phyloP scores from a whole-genome alignment of 2,797 vertebrate species.

The Leptatherina wallacei region DNA sequence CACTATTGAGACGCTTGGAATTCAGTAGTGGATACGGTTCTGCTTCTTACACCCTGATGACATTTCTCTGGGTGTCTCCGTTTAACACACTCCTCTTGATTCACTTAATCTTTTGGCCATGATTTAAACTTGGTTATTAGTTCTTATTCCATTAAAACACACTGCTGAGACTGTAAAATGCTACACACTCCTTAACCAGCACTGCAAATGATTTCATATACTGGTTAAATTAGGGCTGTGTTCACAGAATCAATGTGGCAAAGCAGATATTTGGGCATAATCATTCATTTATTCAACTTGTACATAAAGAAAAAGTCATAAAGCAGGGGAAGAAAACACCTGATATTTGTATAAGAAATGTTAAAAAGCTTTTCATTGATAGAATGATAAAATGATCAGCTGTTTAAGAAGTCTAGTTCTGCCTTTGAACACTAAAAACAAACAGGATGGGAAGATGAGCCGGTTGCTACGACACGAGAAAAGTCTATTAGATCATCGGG shows the following conservation, averaged over 20 bases:
- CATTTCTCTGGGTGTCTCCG: neutral
- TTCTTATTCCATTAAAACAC: neutral
- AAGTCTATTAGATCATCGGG: conserved; percentile 38
- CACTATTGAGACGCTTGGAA: neutral
- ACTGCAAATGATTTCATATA: too few relatives aligned
- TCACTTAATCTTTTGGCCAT: neutral
- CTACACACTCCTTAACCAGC: neutral
- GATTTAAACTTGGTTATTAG: neutral
- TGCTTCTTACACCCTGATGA: neutral
- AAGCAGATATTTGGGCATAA: neutral
- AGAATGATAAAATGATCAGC: neutral
- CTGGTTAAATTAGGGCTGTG: neutral
- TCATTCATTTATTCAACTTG: neutral
- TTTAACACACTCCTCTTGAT: neutral
- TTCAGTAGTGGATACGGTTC: neutral
- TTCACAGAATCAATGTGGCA: neutral
- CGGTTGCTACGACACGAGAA: conserved; percentile 51
- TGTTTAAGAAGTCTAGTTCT: neutral
- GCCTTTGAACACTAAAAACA: conserved; percentile 16
- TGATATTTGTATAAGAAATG: neutral
- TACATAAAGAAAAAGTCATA: neutral
- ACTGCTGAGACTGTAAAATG: neutral
- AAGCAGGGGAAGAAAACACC: neutral
- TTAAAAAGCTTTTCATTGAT: too few relatives aligned
- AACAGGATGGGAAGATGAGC: neutral